A percentile compares a stretch with the other conserved stretches of the same genome.
Conservation (phyloP, 2,113 vertebrate genomes). For the Aphelocoma coerulescens region DNA sequence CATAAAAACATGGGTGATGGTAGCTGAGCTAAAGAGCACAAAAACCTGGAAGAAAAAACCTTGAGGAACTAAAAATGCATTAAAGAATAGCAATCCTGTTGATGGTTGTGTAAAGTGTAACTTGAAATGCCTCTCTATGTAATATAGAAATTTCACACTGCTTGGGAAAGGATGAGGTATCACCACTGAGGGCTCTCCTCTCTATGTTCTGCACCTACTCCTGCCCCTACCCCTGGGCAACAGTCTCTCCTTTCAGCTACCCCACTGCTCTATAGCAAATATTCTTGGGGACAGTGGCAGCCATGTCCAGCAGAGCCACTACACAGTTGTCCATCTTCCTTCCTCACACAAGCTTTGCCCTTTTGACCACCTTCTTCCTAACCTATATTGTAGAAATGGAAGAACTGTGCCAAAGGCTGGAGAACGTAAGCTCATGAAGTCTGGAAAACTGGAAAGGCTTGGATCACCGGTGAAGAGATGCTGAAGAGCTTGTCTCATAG, state of each 20-base stretch:
- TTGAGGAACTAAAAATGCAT: not conserved
- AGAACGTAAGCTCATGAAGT: not conserved
- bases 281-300: not conserved
- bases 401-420: not conserved
- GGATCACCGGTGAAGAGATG: not conserved
- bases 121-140: not conserved
- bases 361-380: not conserved
- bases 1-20: not conserved
- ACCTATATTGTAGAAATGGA: not conserved
- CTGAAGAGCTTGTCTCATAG: not conserved
- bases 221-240: not conserved
- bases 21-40: not conserved
- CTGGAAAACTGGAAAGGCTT: not conserved
- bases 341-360: not conserved
- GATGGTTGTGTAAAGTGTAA: not conserved
- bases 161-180: not conserved
- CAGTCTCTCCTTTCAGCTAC: not conserved
- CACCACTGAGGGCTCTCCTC: not conserved
- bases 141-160: not conserved
- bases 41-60: not conserved
- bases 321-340: not conserved
- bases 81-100: not conserved
- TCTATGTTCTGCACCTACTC: not conserved
- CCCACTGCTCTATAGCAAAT: not conserved
- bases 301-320: not conserved